Percentiles rank a stretch among this genome's conserved stretches.
These are phyloP conservation scores for Sycophila sp. DNA, from an alignment of 1,140 invertebrate species.

Conservation along the genomic window DNA sequence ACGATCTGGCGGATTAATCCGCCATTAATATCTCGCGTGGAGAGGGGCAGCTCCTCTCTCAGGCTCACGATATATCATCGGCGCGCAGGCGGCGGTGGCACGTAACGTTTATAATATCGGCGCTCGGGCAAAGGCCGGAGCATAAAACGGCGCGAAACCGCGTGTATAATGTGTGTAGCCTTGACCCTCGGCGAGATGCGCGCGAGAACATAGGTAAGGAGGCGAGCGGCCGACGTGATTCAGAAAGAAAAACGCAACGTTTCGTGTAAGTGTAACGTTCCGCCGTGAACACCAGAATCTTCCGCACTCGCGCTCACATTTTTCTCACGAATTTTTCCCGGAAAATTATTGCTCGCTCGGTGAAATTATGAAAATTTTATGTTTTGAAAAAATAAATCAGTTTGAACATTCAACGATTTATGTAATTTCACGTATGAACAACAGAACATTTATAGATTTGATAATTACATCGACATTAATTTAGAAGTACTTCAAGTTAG, in stretches of 20 bases:
- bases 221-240: not conserved
- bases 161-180: not conserved
- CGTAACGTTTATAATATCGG: not conserved
- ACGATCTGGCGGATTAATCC: constrained; percentile 21
- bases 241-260: no score
- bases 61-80: not conserved
- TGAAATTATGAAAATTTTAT: no score
- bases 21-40: constrained; percentile 19
- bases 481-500: no score
- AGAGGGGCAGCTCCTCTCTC: not conserved
- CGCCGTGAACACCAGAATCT: no score
- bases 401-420: no score
- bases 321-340: constrained; percentile 11
- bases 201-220: no score
- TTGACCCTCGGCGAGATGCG: not conserved
- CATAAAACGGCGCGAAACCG: not conserved
- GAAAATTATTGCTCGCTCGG: not conserved
- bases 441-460: no score
- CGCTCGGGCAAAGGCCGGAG: not conserved
- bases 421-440: no score
- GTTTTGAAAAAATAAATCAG: no score
- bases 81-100: not conserved
- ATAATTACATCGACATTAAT: no score
- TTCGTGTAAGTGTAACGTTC: no score
- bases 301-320: not conserved